Evolutionary conservation across 2,113 vertebrate species (phyloP), one percentile per base, ranked within the genome.

Genomic region (Todiramphus chloris): DNA sequence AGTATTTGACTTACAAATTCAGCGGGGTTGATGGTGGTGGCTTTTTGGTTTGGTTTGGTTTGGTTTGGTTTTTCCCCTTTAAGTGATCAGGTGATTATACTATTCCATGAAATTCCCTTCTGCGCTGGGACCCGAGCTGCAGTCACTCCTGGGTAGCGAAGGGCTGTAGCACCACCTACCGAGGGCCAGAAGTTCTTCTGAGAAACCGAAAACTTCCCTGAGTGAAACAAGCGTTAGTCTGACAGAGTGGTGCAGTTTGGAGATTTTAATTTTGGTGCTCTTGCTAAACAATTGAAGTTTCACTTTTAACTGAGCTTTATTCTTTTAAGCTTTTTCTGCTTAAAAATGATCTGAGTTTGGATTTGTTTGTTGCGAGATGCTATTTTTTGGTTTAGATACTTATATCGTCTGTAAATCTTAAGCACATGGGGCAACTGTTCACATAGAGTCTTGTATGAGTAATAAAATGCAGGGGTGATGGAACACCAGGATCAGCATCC

Each of bases 141-240:
- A 9, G 2, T 3, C 66, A 7, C 27, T 70, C 9, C 53, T 12
- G 7, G 5, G 44, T 35, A 10, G 25, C 1, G 70, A 73, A 91
- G 78, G 16, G 19, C 59, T 66, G 10, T 5, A 96, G 96, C 96
- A 88, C 93, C 90, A 96, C 56, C 96, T 97, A 81, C 82, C 2
- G 70, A 67, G 33, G 33, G 31, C 10, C 16, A 5, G 5, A 69
- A 37, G 50, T 18, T 80, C 64, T 85, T 21, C 56, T 41, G n/a
- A 53, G 37, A 43, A 69, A 28, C 21, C 0, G 0, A 24, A 75
- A 91, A 27, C 35, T 24, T 81, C 27, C 5, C 30, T 31, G 35
- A 16, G 14, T n/a, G 44, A n/a, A 56, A 72, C 3, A 12, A 83
- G 10, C 10, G 14, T 1, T 10, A 15, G 2, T 80, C 33, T 19